phyloP scores from a whole-genome alignment of 2,797 vertebrate genomes.

The Cetoscarus ocellatus region DNA sequence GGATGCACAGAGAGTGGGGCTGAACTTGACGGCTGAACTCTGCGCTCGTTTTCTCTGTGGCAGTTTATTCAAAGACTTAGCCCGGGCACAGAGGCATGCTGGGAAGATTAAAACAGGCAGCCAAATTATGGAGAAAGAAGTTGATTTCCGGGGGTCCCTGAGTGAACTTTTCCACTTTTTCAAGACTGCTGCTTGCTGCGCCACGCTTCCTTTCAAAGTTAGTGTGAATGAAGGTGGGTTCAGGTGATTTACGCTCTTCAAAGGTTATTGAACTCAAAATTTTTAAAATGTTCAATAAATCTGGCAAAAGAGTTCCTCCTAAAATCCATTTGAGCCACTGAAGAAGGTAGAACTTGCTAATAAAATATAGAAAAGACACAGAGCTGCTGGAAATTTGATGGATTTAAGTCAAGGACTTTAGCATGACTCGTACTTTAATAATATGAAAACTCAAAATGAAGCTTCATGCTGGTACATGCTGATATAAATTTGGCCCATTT shows the following conservation, averaged over 20 bases:
- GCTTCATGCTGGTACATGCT: background rate
- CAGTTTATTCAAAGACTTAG: conserved; percentile 32
- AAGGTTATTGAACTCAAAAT: background rate
- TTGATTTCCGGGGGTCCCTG: conserved; percentile 16
- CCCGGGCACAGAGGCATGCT: conserved; percentile 6
- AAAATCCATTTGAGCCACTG: conserved; percentile 13
- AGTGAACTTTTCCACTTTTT: conserved; percentile 1
- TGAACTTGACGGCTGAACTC: conserved; percentile 29
- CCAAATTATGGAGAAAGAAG: conserved; percentile 11
- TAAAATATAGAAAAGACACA: conserved; percentile 1
- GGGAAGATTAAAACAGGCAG: conserved; percentile 33
- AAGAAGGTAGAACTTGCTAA: background rate
- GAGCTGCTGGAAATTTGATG: background rate
- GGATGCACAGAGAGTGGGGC: conserved; percentile 19
- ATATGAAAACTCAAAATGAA: background rate
- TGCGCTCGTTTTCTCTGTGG: conserved; percentile 39
- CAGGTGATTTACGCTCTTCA: background rate
- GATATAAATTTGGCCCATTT: background rate
- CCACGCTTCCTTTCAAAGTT: conserved; percentile 14
- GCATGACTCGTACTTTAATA: conserved; percentile 2
- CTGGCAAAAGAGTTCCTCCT: conserved; percentile 17
- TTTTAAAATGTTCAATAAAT: background rate
- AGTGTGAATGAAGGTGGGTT: background rate
- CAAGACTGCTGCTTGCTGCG: conserved; percentile 10
- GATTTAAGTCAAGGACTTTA: background rate